Conservation (phyloP, 2,888 invertebrate species). For the Tinea trinotella region DNA sequence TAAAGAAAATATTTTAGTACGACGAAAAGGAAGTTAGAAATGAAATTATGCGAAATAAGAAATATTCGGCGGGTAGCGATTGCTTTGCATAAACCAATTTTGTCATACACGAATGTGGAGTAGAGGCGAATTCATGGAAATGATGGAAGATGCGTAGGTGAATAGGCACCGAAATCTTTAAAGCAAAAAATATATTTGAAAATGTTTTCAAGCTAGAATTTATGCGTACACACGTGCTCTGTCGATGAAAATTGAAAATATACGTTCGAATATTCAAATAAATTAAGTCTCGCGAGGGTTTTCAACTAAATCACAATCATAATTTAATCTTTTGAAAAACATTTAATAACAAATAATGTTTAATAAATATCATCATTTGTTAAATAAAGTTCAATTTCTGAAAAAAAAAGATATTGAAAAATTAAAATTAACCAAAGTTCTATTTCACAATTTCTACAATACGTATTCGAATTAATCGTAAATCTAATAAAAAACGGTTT, state of each 20-base stretch:
- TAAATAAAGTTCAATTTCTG: too few species aligned
- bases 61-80: conserved; percentile 1
- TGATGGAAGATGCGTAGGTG: neutral
- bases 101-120: neutral
- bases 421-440: too few species aligned
- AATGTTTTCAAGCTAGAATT: conserved; percentile 40
- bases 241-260: conserved; percentile 13
- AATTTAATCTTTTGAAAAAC: too few species aligned
- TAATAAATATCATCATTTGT: too few species aligned
- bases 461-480: too few species aligned
- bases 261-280: conserved; percentile 13
- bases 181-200: neutral
- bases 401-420: too few species aligned
- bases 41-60: conserved; percentile 8
- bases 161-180: neutral
- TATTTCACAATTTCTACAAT: too few species aligned
- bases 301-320: neutral
- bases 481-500: too few species aligned
- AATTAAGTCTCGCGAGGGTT: neutral
- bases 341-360: too few species aligned
- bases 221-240: conserved; percentile 49
- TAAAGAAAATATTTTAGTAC: neutral
- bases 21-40: neutral
- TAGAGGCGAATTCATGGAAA: conserved; percentile 3
- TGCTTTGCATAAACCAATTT: conserved; percentile 10